These are phyloP conservation scores for Cartodere bifasciata DNA, from an alignment of 2,888 invertebrate genomes.

Conservation along the genomic window DNA sequence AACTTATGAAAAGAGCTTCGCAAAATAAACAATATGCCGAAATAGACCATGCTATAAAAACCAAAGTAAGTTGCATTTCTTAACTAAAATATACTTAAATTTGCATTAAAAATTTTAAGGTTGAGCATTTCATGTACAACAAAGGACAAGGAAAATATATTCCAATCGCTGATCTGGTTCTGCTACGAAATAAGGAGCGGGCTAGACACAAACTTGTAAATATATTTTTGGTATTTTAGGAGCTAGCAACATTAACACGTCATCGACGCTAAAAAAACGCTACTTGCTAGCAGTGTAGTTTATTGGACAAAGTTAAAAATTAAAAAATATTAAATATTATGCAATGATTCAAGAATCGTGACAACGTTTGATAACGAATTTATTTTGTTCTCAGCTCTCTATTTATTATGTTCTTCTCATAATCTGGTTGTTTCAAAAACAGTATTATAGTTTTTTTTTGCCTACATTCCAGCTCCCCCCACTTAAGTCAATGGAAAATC, in stretches of 20 bases:
- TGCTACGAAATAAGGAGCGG: constrained; percentile 76
- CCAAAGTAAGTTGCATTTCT: constrained; percentile 50
- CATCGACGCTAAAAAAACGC: too few relatives aligned
- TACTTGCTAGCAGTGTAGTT: too few relatives aligned
- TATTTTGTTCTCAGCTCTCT: too few relatives aligned
- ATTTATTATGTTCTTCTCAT: too few relatives aligned
- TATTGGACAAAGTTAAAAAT: too few relatives aligned
- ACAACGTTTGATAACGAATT: too few relatives aligned
- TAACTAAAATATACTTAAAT: neutral
- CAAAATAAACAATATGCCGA: constrained; percentile 85
- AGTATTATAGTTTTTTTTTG: too few relatives aligned
- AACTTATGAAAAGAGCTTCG: constrained; percentile 83
- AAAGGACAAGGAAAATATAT: constrained; percentile 85
- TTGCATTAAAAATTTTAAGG: constrained; percentile 32
- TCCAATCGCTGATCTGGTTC: constrained; percentile 77
- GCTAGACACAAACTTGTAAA: constrained; percentile 64
- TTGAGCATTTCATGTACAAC: constrained; percentile 87
- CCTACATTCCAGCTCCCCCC: constrained; percentile 59
- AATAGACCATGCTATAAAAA: constrained; percentile 83
- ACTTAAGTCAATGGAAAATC: constrained; percentile 67
- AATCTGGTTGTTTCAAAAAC: too few relatives aligned
- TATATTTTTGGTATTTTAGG: constrained; percentile 1
- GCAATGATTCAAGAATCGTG: too few relatives aligned
- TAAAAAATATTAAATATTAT: too few relatives aligned
- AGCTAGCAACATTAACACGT: too few relatives aligned